Evolutionary conservation across 2,113 vertebrate species (phyloP), one percentile per base, ranked within the genome.

Genomic region (Cryptomyrus ogoouensis): DNA sequence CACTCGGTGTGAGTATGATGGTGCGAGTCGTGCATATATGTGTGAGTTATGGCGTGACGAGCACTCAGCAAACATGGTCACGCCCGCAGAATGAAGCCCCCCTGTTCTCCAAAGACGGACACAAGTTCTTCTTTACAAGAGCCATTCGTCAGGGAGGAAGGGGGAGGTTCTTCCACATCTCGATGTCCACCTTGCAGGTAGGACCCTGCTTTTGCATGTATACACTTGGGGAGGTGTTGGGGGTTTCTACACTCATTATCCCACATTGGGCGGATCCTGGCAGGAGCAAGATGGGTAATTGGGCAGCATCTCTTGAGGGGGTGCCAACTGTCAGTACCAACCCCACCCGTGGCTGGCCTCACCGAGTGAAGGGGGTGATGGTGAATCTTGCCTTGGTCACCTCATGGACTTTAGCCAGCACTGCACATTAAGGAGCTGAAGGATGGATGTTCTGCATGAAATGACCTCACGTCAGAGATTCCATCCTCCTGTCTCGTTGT

Each of bases 151-250:
- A 99, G 92, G 98, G 98, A 0, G 98, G 98, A 0, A 95, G 97
- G 0, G 98, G 98, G 0, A 98, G 98, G 70, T 99, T 99, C 94
- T 97, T 98, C 91, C 98, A 99, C 91, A 98, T 99, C 7, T 96
- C 98, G 0, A 97, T 99, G 97, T 97, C 97, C 0, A 98, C 98
- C 0, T 97, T 97, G 3, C 94, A 97, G 96, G 98, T 99, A 91
- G 90, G 3, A 2, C 13, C 31, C 39, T 17, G 15, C 70, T n/a
- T 31, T 49, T 27, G 47, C 46, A 27, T 49, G 12, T n/a, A 52
- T 27, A 83, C 39, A 42, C 5, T 83, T 0, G 80, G 39, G 42
- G 39, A 9, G 3, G 3, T 0, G 42, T 8, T 4, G 13, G 46
- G 17, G 42, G 21, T 44, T 47, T 84, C 35, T 24, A 84, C 9